Evolutionary conservation across 2,797 vertebrate species (phyloP), one percentile per base, ranked within the genome.

Genomic region (Crocodylus rhombifer): DNA sequence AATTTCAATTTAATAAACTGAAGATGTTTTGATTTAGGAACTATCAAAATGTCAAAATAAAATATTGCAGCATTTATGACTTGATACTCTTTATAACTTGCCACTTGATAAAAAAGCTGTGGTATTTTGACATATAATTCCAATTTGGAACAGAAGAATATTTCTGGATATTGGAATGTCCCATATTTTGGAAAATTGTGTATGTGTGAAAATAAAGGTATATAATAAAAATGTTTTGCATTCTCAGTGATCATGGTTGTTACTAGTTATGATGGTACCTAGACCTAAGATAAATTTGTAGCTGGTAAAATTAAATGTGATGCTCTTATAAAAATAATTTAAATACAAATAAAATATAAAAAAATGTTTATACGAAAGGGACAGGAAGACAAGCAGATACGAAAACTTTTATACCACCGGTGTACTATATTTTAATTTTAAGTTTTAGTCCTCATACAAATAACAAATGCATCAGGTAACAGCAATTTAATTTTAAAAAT

Each of bases 11-110:
- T 60, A 73, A 79, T 13, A 78, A 79, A 20, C 5, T 57, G 30
- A 86, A 90, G 73, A 5, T 1, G 57, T 80, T 90, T 76, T 82
- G 7, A 62, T 84, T 55, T 93, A 33, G 87, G 3, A 17, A 61
- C 7, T 82, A 3, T 23, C 6, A 55, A 36, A 77, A 36, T 36
- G 20, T 69, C 18, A 69, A 13, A 36, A 69, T 69, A 20, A 36
- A 69, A 42, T 42, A 21, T 23, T 71, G 21, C 33, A 71, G 23
- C 20, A 42, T 42, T 42, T 42, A 42, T 42, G 42, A 42, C 7
- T 42, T 42, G 42, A 42, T 42, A 42, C 42, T 42, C 42, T 42
- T 42, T 42, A 42, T 42, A 42, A 42, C 10, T 42, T 42, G 42
- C 42, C 42, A 42, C 42, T 42, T 42, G 42, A 10, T 42, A 42